Percentiles rank a stretch among this genome's conserved stretches.
Conservation (phyloP, 2,797 vertebrate genomes). For the Rhinoraja longicauda region DNA sequence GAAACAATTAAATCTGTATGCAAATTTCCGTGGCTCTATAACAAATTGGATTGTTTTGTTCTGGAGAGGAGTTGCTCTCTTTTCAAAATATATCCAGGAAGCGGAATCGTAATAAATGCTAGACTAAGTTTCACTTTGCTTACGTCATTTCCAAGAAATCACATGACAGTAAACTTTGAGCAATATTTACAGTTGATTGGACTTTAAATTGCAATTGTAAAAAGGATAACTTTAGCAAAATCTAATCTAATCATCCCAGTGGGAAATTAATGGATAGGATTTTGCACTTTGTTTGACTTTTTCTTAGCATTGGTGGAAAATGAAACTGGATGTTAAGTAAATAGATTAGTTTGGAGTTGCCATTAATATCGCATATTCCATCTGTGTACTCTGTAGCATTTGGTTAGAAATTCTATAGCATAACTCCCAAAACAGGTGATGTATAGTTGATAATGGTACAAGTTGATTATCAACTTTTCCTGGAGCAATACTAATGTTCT, state of each 20-base stretch:
- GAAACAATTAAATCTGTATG: not conserved
- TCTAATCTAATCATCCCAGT: not conserved
- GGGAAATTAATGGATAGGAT: not conserved
- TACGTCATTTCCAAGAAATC: slow-evolving; percentile 22
- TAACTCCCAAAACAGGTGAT: no score
- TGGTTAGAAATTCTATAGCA: not conserved
- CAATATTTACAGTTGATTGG: not conserved
- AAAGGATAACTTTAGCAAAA: not conserved
- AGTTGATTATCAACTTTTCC: no score
- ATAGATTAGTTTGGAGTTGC: not conserved
- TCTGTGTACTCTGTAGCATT: not conserved
- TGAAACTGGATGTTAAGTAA: not conserved
- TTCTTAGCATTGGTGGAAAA: not conserved
- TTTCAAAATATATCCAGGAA: not conserved
- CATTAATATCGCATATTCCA: not conserved
- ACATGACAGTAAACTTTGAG: not conserved
- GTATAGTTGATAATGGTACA: no score
- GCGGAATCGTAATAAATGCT: not conserved
- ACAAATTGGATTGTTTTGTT: not conserved
- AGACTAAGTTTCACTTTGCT: not conserved
- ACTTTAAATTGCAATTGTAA: not conserved
- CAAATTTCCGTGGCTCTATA: not conserved
- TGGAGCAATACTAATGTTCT: no score
- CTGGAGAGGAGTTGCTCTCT: not conserved
- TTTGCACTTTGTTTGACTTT: not conserved